Conservation (phyloP, 2,113 vertebrate species). For the Sprattus sprattus region DNA sequence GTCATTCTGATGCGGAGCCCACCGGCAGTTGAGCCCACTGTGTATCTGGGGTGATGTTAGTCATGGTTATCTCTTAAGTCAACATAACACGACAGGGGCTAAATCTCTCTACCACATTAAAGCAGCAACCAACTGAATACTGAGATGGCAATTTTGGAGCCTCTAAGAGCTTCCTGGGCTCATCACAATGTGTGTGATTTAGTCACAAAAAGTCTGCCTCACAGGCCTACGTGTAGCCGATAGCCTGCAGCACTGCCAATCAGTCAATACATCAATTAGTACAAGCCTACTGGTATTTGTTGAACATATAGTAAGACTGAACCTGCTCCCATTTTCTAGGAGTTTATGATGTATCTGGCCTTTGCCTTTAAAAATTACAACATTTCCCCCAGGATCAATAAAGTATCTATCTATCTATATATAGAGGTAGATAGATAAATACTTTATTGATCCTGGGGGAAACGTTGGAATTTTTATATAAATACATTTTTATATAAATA, state of each 20-base stretch:
- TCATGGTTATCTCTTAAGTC: background rate
- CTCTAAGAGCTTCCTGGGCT: background rate
- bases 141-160: background rate
- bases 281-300: background rate
- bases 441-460: no score
- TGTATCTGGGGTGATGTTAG: background rate
- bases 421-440: no score
- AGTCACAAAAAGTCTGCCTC: background rate
- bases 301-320: background rate
- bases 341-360: no score
- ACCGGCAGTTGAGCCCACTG: background rate
- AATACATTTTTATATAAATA: no score
- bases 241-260: background rate
- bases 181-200: background rate
- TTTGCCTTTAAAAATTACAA: no score
- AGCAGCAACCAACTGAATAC: background rate
- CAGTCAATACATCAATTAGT: background rate
- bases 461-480: no score
- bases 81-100: background rate
- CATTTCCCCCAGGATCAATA: no score
- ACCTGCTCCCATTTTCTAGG: no score
- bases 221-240: background rate
- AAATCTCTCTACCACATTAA: background rate
- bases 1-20: background rate
- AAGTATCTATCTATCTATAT: no score